Conservation (phyloP, 2,888 invertebrate genomes). For the Apodemia mormo region DNA sequence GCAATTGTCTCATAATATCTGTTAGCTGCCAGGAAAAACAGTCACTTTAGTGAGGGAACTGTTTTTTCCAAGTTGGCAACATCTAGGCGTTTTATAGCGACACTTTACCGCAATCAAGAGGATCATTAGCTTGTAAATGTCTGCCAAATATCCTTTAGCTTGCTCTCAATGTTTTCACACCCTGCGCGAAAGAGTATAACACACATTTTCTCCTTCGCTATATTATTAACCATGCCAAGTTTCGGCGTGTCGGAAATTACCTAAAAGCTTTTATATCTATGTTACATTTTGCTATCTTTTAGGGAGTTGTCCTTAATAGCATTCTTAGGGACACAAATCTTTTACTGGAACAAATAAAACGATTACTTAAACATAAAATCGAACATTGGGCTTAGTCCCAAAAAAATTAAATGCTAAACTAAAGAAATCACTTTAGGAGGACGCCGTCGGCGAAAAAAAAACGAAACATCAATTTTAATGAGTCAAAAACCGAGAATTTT, state of each 20-base stretch:
- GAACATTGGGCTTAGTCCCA: constrained; percentile 37
- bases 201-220: constrained; percentile 63
- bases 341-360: constrained; percentile 1
- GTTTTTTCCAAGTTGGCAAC: constrained; percentile 79
- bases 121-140: constrained; percentile 78
- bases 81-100: constrained; percentile 76
- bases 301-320: constrained; percentile 16
- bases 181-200: constrained; percentile 65
- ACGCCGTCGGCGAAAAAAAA: constrained; percentile 49
- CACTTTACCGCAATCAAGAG: constrained; percentile 79
- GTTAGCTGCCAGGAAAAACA: constrained; percentile 74
- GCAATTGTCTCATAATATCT: constrained; percentile 75
- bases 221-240: constrained; percentile 59
- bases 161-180: constrained; percentile 67
- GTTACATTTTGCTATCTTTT: constrained; percentile 8
- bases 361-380: constrained; percentile 20
- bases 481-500: constrained; percentile 78
- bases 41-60: constrained; percentile 72
- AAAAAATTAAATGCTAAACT: constrained; percentile 54
- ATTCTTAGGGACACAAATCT: neutral
- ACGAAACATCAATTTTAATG: constrained; percentile 78
- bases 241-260: constrained; percentile 28
- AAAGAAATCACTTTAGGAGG: constrained; percentile 49
- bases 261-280: constrained; percentile 11
- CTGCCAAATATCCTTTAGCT: constrained; percentile 79